A percentile compares a stretch with the other conserved stretches of the same genome.
These are phyloP conservation scores for Didymodactylos carnosus DNA, from an alignment of 2,888 invertebrate genomes.

Conservation along the genomic window DNA sequence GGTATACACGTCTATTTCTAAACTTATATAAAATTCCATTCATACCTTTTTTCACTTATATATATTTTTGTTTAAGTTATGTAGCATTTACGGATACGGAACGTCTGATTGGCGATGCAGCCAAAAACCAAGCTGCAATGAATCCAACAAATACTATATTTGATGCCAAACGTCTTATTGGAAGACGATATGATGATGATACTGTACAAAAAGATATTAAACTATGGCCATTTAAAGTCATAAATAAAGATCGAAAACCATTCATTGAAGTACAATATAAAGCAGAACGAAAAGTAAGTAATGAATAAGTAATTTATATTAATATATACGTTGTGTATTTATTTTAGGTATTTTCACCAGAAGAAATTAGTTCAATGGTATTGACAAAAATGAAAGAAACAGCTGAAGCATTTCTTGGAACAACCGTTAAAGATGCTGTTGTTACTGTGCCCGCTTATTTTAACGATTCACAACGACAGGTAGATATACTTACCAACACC, in stretches of 20 bases:
- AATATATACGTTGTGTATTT: neutral
- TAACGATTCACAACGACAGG: conserved; percentile 32
- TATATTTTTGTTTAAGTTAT: too few species aligned
- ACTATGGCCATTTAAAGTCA: conserved; percentile 25
- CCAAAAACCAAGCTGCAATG: conserved; percentile 40
- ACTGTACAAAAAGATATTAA: conserved; percentile 26
- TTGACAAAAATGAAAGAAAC: conserved; percentile 15
- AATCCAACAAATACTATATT: conserved; percentile 46
- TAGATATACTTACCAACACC: too few species aligned
- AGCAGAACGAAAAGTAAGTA: conserved; percentile 19
- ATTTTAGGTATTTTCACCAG: conserved; percentile 16
- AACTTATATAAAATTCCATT: too few species aligned
- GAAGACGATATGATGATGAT: conserved; percentile 24
- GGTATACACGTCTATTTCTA: too few species aligned
- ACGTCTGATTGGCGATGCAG: conserved; percentile 37
- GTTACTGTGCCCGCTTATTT: conserved; percentile 35
- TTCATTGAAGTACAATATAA: conserved; percentile 24
- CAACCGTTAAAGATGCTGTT: conserved; percentile 32
- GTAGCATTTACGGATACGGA: conserved; percentile 48
- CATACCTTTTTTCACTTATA: too few species aligned
- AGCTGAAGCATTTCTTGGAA: conserved; percentile 14
- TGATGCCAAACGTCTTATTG: conserved; percentile 28
- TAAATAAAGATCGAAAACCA: conserved; percentile 21
- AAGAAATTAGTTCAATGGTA: conserved; percentile 15
- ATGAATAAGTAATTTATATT: neutral